Conservation (phyloP, 2,888 invertebrate genomes). For the Tachina lurida region DNA sequence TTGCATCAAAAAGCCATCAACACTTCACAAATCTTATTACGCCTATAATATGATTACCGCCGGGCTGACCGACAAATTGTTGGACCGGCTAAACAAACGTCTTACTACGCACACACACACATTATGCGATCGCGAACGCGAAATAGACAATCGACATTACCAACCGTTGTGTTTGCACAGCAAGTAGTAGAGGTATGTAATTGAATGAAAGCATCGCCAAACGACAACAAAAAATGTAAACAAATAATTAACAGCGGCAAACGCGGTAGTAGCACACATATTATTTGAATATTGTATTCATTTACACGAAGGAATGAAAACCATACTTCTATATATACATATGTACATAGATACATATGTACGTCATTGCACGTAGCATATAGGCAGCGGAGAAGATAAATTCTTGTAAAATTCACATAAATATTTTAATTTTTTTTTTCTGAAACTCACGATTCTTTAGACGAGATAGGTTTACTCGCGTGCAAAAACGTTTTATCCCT, state of each 20-base stretch:
- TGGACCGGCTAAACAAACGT: constrained; percentile 43
- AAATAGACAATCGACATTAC: constrained; percentile 38
- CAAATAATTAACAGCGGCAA: constrained; percentile 66
- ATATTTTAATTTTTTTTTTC: constrained; percentile 27
- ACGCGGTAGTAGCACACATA: constrained; percentile 52
- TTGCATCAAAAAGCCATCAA: constrained; percentile 65
- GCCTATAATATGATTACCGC: constrained; percentile 58
- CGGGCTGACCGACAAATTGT: constrained; percentile 46
- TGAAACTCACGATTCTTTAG: constrained; percentile 33
- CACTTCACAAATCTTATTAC: constrained; percentile 65
- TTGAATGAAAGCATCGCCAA: constrained; percentile 62
- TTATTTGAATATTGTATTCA: constrained; percentile 36
- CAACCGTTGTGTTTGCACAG: constrained; percentile 62
- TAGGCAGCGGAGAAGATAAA: constrained; percentile 27
- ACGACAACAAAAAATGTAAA: constrained; percentile 65
- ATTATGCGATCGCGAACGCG: constrained; percentile 10
- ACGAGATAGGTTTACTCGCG: constrained; percentile 47
- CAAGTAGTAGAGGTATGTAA: constrained; percentile 52
- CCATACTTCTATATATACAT: constrained; percentile 8
- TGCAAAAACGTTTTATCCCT: constrained; percentile 51
- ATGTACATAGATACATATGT: neutral
- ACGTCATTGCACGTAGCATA: neutral
- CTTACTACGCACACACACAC: constrained; percentile 1
- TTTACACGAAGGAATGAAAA: constrained; percentile 12
- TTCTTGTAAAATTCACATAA: constrained; percentile 46